Evolutionary conservation across 1,140 invertebrate genomes (phyloP), one percentile per base, ranked within the genome.

Genomic region (Lasioglossum baleicum): DNA sequence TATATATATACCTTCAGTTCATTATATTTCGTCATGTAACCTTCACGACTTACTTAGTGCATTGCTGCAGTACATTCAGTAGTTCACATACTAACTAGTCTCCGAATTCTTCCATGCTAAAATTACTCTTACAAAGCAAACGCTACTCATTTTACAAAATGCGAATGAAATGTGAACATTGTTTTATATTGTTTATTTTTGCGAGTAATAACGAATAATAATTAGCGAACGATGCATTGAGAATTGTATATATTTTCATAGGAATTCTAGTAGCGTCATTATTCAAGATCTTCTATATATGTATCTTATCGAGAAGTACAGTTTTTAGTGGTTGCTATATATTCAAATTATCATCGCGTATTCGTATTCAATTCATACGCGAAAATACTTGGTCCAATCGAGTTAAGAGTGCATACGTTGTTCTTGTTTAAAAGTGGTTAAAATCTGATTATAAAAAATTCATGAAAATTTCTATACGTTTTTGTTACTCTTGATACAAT

Each of bases 41-140:
- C 42, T 74, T 66, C 11, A 68, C 56, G 58, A 44, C 73, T 71
- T 81, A 73, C 73, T 74, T 81, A 73, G 80, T 83, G 64, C 69
- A 79, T 26, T 75, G 63, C 58, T 75, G 63, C 58, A 68, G 78
- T 63, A 72, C 35, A 66, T 63, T 26, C 78, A 82, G 26, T 73
- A 48, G 72, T 79, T 73, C 40, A 26, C 56, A 17, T 80, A 66
- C n/a, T 42, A 74, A 58, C n/a, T 66, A 65, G 15, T 75, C 75
- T 83, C 13, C n/a, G 44, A 79, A 77, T 82, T 83, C 82, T 86
- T 87, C 75, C 82, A 80, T 68, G 17, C 78, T 76, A 58, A 65
- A 73, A 40, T 56, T 60, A 69, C 31, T 73, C 66, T 51, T 68
- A 80, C 42, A 66, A 51, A 61, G 26, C 68, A 48, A 67, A 71